phyloP scores from a whole-genome alignment of 1,140 invertebrate genomes.

The Brachionus manjavacas region DNA sequence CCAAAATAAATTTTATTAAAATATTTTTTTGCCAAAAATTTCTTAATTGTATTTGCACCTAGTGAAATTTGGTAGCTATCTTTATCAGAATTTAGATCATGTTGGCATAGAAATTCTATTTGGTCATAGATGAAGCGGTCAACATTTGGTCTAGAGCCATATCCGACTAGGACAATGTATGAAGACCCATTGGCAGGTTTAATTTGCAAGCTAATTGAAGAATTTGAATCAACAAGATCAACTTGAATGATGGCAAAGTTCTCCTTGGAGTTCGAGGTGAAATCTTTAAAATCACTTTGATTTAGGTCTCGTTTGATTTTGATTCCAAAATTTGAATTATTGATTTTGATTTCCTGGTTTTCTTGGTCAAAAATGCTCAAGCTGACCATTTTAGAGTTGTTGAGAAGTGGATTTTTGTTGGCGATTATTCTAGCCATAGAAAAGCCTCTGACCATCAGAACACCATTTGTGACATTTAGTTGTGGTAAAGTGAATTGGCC shows the following conservation, averaged over 20 bases:
- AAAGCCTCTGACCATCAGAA: not conserved
- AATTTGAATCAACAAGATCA: not conserved
- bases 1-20: not conserved
- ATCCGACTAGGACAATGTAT: not conserved
- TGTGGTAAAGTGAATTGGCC: not conserved
- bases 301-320: not conserved
- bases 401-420: not conserved
- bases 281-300: not conserved
- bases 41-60: not conserved
- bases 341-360: not conserved
- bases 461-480: not conserved
- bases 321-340: not conserved
- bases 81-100: not conserved
- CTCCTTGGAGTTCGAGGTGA: not conserved
- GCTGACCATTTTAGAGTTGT: not conserved
- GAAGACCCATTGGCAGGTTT: not conserved
- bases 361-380: not conserved
- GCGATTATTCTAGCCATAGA: not conserved
- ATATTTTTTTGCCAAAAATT: not conserved
- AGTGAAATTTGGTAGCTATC: not conserved
- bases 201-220: not conserved
- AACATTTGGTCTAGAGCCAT: not conserved
- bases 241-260: not conserved
- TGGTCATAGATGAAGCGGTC: not conserved
- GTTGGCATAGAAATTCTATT: not conserved